Evolutionary conservation across 2,797 vertebrate species (phyloP).

Genomic region (Pristis pectinata): DNA sequence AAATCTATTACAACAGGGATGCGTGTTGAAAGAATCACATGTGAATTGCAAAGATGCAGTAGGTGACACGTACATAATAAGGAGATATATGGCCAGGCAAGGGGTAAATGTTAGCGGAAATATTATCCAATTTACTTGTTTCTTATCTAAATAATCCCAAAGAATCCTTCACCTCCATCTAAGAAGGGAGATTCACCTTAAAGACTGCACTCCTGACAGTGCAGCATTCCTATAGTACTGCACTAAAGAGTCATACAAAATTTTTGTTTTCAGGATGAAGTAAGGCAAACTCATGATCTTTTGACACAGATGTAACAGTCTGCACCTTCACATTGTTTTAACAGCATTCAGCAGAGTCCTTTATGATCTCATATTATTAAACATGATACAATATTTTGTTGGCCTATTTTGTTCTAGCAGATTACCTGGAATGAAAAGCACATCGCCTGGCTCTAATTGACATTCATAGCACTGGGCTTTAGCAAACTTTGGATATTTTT

Average conservation of each 20-base stretch:
- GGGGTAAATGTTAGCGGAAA: neutral
- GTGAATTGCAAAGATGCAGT: neutral
- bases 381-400: neutral
- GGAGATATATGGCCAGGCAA: neutral
- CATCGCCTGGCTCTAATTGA: slow-evolving; percentile 76
- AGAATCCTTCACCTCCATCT: neutral
- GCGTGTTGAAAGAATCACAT: neutral
- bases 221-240: neutral
- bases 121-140: neutral
- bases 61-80: neutral
- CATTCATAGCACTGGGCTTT: slow-evolving; percentile 78
- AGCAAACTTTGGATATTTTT: slow-evolving; percentile 78
- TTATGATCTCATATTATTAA: neutral
- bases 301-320: neutral
- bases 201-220: neutral
- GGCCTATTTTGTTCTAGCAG: neutral
- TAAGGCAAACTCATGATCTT: neutral
- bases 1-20: neutral
- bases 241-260: neutral
- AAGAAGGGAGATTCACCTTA: neutral
- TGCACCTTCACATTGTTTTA: neutral
- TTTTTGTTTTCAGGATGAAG: neutral
- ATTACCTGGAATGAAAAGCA: slow-evolving; percentile 89
- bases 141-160: neutral
- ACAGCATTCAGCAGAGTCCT: neutral